These are phyloP conservation scores for Cheilosia grossa DNA, from an alignment of 2,888 invertebrate genomes.

Conservation along the genomic window DNA sequence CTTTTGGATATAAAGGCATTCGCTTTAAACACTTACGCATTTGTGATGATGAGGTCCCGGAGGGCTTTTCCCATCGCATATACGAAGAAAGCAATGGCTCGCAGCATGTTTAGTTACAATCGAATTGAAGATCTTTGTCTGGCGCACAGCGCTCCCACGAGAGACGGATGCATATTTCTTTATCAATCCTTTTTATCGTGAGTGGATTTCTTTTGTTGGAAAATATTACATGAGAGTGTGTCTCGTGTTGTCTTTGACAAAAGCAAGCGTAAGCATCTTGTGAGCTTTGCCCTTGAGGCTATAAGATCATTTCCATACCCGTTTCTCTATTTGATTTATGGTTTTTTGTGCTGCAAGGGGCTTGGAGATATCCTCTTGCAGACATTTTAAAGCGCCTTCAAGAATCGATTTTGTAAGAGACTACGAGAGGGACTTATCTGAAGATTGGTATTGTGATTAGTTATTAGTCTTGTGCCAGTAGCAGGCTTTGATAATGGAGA, in stretches of 20 bases:
- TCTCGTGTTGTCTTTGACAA: conserved; percentile 31
- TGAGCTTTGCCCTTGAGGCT: conserved; percentile 58
- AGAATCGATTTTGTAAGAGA: background rate
- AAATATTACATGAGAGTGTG: conserved; percentile 15
- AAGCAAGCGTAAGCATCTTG: conserved; percentile 34
- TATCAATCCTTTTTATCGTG: conserved; percentile 50
- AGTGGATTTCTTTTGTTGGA: conserved; percentile 46
- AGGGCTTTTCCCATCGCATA: conserved; percentile 18
- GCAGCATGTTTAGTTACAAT: conserved; percentile 24
- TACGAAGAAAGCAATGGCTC: conserved; percentile 9
- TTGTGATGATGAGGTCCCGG: conserved; percentile 45
- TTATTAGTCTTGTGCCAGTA: no score
- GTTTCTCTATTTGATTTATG: conserved; percentile 42
- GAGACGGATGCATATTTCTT: conserved; percentile 50
- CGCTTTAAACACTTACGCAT: conserved; percentile 51
- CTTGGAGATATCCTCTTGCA: background rate
- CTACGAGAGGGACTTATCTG: no score
- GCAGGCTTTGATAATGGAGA: no score
- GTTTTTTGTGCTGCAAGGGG: background rate
- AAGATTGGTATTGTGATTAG: no score
- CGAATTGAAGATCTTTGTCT: conserved; percentile 43
- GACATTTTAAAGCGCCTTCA: background rate
- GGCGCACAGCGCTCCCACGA: conserved; percentile 40
- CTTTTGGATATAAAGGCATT: conserved; percentile 33
- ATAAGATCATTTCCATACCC: conserved; percentile 36